A percentile compares a stretch with the other conserved stretches of the same genome.
These are phyloP conservation scores for Poeciliopsis gracilis DNA, from an alignment of 2,797 vertebrate species.

Conservation along the genomic window DNA sequence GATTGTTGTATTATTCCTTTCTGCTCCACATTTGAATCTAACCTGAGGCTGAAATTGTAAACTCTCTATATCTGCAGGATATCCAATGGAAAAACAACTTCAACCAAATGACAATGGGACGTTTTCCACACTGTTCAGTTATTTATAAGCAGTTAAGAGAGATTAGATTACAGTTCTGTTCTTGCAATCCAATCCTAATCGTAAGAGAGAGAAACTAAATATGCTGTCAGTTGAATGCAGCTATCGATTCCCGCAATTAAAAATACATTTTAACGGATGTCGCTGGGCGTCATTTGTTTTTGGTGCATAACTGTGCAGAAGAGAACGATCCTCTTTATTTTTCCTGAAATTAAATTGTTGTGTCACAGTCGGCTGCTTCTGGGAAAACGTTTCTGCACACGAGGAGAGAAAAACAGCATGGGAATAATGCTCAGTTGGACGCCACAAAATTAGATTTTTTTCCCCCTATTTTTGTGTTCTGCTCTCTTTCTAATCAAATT, in stretches of 20 bases:
- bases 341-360: slow-evolving; percentile 27
- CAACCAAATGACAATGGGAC: not conserved
- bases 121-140: not conserved
- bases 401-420: not conserved
- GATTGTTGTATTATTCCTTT: not conserved
- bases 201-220: not conserved
- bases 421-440: slow-evolving; percentile 25
- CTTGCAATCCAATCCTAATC: not conserved
- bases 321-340: not conserved
- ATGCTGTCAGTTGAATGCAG: slow-evolving; percentile 4
- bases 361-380: slow-evolving; percentile 23
- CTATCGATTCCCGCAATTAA: slow-evolving; percentile 1
- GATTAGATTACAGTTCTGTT: not conserved
- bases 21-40: not conserved
- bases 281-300: not conserved
- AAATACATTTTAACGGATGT: slow-evolving; percentile 21
- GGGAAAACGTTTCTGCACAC: slow-evolving; percentile 33
- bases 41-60: not conserved
- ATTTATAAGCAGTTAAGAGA: not conserved
- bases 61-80: not conserved
- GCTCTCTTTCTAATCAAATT: slow-evolving; percentile 14
- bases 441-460: slow-evolving; percentile 6
- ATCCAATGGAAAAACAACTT: not conserved
- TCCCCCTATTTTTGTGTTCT: not conserved
- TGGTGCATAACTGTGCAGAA: slow-evolving; percentile 13